phyloP scores from a whole-genome alignment of 2,888 invertebrate genomes.

The Drosophila nr. perissopoda region DNA sequence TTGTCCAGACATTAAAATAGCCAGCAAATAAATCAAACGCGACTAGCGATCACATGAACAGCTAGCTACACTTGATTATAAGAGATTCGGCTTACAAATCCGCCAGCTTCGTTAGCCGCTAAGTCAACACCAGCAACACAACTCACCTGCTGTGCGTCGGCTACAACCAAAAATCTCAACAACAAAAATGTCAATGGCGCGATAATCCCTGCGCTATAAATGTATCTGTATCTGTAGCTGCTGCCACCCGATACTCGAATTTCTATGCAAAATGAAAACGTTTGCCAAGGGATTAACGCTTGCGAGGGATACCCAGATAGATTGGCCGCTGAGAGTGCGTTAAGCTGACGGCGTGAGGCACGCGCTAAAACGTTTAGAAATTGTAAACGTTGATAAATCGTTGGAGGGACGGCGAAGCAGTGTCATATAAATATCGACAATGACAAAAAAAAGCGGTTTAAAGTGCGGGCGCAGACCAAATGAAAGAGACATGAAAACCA shows the following conservation, averaged over 20 bases:
- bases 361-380: conserved; percentile 70
- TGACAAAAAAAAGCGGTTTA: conserved; percentile 8
- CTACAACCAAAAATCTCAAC: conserved; percentile 19
- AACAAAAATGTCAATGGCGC: conserved; percentile 66
- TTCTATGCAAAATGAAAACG: conserved; percentile 54
- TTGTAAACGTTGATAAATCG: conserved; percentile 70
- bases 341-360: conserved; percentile 71
- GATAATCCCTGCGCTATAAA: conserved; percentile 65
- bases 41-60: conserved; percentile 40
- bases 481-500: conserved; percentile 12
- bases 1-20: conserved; percentile 62
- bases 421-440: conserved; percentile 23
- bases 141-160: conserved; percentile 70
- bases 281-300: conserved; percentile 63
- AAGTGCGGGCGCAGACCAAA: conserved; percentile 34
- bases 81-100: conserved; percentile 58
- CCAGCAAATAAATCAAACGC: conserved; percentile 70
- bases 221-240: conserved; percentile 31
- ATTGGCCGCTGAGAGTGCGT: conserved; percentile 28
- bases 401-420: conserved; percentile 26
- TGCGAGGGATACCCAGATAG: conserved; percentile 24
- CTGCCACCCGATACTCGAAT: conserved; percentile 38
- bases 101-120: conserved; percentile 73
- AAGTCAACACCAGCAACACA: conserved; percentile 26
- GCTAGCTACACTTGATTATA: conserved; percentile 70